Percentiles rank a stretch among this genome's conserved stretches.
Evolutionary conservation across 2,888 invertebrate genomes (phyloP).

Genomic region (Noctua pronuba): DNA sequence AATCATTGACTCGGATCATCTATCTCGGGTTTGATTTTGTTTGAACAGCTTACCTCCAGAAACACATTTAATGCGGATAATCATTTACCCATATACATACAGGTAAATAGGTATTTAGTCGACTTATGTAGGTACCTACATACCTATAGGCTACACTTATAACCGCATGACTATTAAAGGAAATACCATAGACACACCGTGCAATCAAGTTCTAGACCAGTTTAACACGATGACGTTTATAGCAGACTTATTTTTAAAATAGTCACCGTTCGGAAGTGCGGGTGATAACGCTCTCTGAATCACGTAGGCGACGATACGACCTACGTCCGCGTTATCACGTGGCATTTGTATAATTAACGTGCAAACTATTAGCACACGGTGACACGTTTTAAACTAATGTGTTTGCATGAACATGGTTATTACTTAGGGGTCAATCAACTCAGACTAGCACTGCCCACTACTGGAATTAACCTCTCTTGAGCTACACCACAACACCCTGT

Average conservation of each 20-base stretch:
- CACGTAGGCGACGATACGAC: slow-evolving; percentile 42
- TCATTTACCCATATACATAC: background rate
- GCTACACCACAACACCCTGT: background rate
- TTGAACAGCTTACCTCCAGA: too few relatives aligned
- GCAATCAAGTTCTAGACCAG: slow-evolving; percentile 20
- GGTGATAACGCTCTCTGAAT: slow-evolving; percentile 55
- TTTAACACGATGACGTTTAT: slow-evolving; percentile 26
- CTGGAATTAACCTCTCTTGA: background rate
- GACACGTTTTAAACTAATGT: slow-evolving; percentile 24
- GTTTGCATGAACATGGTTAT: background rate
- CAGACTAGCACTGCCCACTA: background rate
- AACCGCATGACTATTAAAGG: background rate
- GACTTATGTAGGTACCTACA: background rate
- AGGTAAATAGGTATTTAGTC: background rate
- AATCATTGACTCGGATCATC: background rate
- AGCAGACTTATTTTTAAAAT: slow-evolving; percentile 9
- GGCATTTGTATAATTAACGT: slow-evolving; percentile 27
- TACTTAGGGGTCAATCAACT: slow-evolving; percentile 3
- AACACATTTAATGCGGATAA: background rate
- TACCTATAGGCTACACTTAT: background rate
- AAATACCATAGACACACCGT: slow-evolving; percentile 1
- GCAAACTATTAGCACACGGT: slow-evolving; percentile 12
- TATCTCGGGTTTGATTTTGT: background rate
- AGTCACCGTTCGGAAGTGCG: slow-evolving; percentile 46
- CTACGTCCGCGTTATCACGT: slow-evolving; percentile 15